A percentile compares a stretch with the other conserved stretches of the same genome.
These are phyloP conservation scores for Otolemur garnettii DNA, from an alignment of 2,113 vertebrate species.

Conservation along the genomic window DNA sequence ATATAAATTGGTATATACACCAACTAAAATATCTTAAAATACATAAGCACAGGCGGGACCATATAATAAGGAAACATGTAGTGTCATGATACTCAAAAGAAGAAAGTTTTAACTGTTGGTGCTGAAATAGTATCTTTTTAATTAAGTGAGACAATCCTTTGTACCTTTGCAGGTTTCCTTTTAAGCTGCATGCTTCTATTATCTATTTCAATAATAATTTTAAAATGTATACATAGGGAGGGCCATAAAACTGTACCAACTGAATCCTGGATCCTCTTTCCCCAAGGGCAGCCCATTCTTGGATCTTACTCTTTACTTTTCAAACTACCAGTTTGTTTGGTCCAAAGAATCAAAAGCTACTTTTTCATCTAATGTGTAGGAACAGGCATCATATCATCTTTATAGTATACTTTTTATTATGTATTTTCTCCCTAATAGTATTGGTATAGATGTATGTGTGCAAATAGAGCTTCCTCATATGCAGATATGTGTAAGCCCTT, in stretches of 20 bases:
- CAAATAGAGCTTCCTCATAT: not conserved
- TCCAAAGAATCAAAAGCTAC: not conserved
- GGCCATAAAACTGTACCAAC: conserved; percentile 4
- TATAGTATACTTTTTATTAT: not conserved
- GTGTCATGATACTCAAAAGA: conserved; percentile 7
- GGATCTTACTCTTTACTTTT: not conserved
- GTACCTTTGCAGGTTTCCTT: conserved; percentile 27
- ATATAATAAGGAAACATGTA: conserved; percentile 46
- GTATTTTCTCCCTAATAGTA: not conserved
- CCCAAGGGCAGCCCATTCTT: not conserved
- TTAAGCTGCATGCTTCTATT: conserved; percentile 23
- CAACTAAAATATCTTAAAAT: conserved; percentile 65
- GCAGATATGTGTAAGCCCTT: not conserved
- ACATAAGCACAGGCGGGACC: conserved; percentile 34
- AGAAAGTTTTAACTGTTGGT: conserved; percentile 19
- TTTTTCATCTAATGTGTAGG: not conserved
- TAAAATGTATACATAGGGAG: not conserved
- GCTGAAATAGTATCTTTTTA: conserved; percentile 14
- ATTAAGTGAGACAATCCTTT: conserved; percentile 53
- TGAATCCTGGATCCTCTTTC: conserved; percentile 30
- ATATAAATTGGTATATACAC: not conserved
- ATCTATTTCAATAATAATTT: conserved; percentile 27
- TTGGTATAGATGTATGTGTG: not conserved
- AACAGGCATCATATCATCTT: not conserved
- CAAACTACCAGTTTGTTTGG: not conserved